Percentiles rank a stretch among this genome's conserved stretches.
phyloP scores from a whole-genome alignment of 2,113 vertebrate genomes.

The Delphinus delphis region DNA sequence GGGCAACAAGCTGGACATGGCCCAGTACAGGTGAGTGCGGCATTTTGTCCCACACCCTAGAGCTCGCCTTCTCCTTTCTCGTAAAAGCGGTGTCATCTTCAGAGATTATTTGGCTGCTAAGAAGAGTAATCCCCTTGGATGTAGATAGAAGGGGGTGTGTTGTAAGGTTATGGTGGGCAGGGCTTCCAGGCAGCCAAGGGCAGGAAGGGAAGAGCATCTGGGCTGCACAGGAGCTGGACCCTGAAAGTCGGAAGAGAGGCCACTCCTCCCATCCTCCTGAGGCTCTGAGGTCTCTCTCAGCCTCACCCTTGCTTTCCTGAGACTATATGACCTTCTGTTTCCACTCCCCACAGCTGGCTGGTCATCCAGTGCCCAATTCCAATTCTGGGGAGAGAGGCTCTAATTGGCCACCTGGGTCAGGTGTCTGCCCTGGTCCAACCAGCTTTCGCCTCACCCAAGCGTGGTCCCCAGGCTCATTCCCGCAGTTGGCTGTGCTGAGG shows the following conservation, averaged over 20 bases:
- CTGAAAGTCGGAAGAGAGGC: neutral
- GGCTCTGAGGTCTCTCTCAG: neutral
- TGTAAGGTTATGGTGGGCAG: accelerated
- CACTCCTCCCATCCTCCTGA: neutral
- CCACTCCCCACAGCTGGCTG: neutral
- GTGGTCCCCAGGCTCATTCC: neutral
- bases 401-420: neutral
- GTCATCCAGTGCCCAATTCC: neutral
- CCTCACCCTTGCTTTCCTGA: neutral
- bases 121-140: neutral
- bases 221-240: neutral
- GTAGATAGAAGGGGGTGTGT: neutral
- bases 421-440: neutral
- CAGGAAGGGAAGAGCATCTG: neutral
- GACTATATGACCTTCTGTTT: neutral
- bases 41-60: accelerated
- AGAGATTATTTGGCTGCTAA: neutral
- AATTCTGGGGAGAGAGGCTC: neutral
- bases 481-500: neutral
- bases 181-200: neutral
- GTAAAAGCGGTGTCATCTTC: neutral
- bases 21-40: constrained; percentile 88
- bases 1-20: constrained; percentile 96
- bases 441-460: neutral
- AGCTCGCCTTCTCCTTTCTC: neutral